Percentiles rank a stretch among this genome's conserved stretches.
Evolutionary conservation across 2,113 vertebrate species (phyloP).

Genomic region (Clarias gariepinus): DNA sequence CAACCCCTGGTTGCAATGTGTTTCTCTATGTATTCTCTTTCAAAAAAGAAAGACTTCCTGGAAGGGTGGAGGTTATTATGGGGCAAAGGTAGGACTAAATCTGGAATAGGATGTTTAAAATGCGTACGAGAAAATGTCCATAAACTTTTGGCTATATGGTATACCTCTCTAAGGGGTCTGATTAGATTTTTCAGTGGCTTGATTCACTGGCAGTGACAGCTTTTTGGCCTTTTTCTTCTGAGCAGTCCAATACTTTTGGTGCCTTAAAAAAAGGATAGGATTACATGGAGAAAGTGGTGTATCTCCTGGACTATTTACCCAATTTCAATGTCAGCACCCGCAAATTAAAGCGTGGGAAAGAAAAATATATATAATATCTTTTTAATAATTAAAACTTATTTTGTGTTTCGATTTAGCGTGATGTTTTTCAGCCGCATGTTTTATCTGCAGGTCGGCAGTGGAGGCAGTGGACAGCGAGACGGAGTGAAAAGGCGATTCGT

Average conservation of each 20-base stretch:
- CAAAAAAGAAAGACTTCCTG: background rate
- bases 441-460: background rate
- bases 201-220: background rate
- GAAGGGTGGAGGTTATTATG: background rate
- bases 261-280: background rate
- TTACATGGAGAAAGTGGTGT: background rate
- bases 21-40: too few relatives aligned
- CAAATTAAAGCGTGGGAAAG: background rate
- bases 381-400: background rate
- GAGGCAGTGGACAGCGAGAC: slow-evolving; percentile 52
- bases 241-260: background rate
- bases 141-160: background rate
- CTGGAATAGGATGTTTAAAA: background rate
- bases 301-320: background rate
- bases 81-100: background rate
- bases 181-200: background rate
- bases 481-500: slow-evolving; percentile 58
- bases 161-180: background rate
- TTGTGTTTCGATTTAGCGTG: background rate
- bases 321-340: background rate
- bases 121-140: background rate
- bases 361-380: background rate
- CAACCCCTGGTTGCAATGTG: too few relatives aligned
- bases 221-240: background rate
- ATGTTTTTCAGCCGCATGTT: background rate